A percentile compares a stretch with the other conserved stretches of the same genome.
phyloP scores from a whole-genome alignment of 2,888 invertebrate species.

The Acleris cristana region DNA sequence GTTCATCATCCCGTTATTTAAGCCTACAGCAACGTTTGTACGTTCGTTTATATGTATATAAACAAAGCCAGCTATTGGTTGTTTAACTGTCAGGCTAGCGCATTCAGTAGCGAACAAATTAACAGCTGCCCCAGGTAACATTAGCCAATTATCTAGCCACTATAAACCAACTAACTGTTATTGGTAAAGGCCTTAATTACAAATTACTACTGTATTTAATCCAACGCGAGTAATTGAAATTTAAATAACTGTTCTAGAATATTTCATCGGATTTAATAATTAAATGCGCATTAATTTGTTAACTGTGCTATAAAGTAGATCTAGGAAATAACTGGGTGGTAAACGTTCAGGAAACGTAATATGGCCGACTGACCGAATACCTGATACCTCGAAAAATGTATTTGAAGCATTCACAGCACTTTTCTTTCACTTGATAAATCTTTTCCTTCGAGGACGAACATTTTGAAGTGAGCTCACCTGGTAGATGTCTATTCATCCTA shows the following conservation, averaged over 20 bases:
- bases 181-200: slow-evolving; percentile 36
- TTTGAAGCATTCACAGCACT: too few species aligned
- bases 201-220: slow-evolving; percentile 37
- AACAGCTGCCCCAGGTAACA: slow-evolving; percentile 24
- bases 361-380: too few species aligned
- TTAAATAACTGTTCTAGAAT: slow-evolving; percentile 28
- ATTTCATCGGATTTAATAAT: slow-evolving; percentile 28
- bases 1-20: too few species aligned
- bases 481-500: too few species aligned
- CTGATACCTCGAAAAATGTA: too few species aligned
- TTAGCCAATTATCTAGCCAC: slow-evolving; percentile 18
- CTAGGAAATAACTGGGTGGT: not conserved
- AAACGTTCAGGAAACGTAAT: too few species aligned
- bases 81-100: slow-evolving; percentile 3
- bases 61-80: slow-evolving; percentile 6
- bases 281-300: slow-evolving; percentile 18
- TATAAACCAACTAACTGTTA: slow-evolving; percentile 32
- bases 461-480: too few species aligned
- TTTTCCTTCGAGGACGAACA: too few species aligned
- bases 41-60: not conserved
- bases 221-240: slow-evolving; percentile 32
- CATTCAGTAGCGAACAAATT: slow-evolving; percentile 32
- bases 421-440: too few species aligned
- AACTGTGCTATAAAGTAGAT: not conserved
- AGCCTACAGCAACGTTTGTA: too few species aligned